phyloP scores from a whole-genome alignment of 2,888 invertebrate species.

The Protophormia terraenovae region DNA sequence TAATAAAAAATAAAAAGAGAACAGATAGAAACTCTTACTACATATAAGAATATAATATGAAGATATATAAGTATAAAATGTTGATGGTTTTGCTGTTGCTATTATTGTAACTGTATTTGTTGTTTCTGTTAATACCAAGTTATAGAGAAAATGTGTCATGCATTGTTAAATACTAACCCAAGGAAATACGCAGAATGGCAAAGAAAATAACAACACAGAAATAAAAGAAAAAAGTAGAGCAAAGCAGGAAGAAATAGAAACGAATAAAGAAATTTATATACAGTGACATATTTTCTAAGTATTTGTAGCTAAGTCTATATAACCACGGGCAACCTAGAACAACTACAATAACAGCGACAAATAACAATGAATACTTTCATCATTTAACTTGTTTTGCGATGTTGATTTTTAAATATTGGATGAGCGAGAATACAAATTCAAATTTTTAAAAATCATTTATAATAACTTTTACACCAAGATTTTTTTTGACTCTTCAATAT shows the following conservation, averaged over 20 bases:
- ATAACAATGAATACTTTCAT: conserved; percentile 53
- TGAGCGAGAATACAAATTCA: neutral
- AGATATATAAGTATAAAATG: conserved; percentile 7
- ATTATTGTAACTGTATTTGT: neutral
- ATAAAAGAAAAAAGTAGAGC: neutral
- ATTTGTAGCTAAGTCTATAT: neutral
- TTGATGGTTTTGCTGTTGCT: neutral
- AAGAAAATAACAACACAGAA: neutral
- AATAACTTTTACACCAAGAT: too few species aligned
- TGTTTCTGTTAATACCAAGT: conserved; percentile 21
- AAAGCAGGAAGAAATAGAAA: neutral
- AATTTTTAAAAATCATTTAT: too few species aligned
- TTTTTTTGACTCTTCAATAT: too few species aligned
- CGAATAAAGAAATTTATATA: neutral
- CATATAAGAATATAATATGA: conserved; percentile 8
- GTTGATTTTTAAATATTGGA: conserved; percentile 25
- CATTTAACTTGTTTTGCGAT: conserved; percentile 34
- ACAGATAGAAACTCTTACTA: conserved; percentile 2
- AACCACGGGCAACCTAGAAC: conserved; percentile 13
- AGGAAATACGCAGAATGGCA: neutral
- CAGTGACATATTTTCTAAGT: neutral
- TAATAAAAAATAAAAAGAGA: neutral
- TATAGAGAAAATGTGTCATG: conserved; percentile 42
- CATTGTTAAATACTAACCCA: conserved; percentile 47
- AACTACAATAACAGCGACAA: conserved; percentile 27